Percentiles rank a stretch among this genome's conserved stretches.
Conservation (phyloP, 2,113 vertebrate species). For the Eubucco bourcierii region DNA sequence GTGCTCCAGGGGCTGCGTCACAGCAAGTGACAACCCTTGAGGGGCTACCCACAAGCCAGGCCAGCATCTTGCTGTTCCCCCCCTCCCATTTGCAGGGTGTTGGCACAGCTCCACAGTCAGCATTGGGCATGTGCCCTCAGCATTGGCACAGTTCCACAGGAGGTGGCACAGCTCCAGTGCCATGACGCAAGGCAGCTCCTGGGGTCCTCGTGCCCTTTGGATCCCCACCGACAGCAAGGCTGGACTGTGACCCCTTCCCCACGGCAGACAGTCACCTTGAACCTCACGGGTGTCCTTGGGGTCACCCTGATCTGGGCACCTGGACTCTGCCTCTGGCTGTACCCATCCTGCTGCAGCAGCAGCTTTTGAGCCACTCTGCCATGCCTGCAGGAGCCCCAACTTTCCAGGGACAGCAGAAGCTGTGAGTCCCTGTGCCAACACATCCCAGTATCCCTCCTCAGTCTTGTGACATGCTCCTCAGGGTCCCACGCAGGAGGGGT, state of each 20-base stretch:
- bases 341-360: background rate
- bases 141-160: rapidly evolving
- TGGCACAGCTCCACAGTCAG: background rate
- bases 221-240: constrained; percentile 10
- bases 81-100: rapidly evolving
- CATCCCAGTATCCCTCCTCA: too few species aligned
- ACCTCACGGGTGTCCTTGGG: rapidly evolving
- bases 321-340: background rate
- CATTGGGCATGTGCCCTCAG: rapidly evolving
- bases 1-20: rapidly evolving
- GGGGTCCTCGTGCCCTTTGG: background rate
- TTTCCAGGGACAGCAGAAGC: background rate
- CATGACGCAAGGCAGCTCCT: background rate
- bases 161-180: rapidly evolving
- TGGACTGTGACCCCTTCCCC: background rate
- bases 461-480: background rate
- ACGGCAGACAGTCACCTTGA: rapidly evolving
- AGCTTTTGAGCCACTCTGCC: background rate
- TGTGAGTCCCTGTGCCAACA: background rate
- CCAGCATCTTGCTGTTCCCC: rapidly evolving
- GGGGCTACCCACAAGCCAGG: background rate
- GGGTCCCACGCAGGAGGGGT: background rate
- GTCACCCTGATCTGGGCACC: background rate
- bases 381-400: rapidly evolving
- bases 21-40: background rate